phyloP scores from a whole-genome alignment of 2,888 invertebrate genomes.

The Eupithecia tripunctaria region DNA sequence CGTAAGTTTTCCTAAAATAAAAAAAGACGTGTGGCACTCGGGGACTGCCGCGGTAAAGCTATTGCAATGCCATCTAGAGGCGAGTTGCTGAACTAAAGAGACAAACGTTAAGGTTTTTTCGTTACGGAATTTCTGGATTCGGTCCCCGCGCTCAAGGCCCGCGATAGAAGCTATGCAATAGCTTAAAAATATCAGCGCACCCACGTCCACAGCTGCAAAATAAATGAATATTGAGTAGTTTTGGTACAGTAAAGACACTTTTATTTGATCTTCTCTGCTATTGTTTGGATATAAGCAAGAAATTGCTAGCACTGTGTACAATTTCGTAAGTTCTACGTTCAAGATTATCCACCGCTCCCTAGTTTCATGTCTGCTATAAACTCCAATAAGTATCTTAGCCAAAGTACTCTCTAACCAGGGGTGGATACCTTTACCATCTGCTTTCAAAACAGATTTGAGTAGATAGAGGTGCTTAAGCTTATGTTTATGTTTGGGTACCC shows the following conservation, averaged over 20 bases:
- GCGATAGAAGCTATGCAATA: too few species aligned
- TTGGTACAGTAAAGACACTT: neutral
- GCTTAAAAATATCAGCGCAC: too few species aligned
- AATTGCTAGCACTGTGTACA: neutral
- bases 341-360: constrained; percentile 4
- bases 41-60: too few species aligned
- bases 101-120: too few species aligned
- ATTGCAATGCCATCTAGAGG: too few species aligned
- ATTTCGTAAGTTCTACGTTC: constrained; percentile 6
- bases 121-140: too few species aligned
- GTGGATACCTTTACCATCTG: neutral
- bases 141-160: too few species aligned
- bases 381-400: constrained; percentile 14
- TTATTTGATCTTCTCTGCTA: neutral
- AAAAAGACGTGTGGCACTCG: too few species aligned
- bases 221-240: too few species aligned
- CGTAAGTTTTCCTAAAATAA: too few species aligned
- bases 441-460: neutral
- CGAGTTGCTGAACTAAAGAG: too few species aligned
- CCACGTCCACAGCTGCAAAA: too few species aligned
- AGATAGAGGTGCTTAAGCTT: constrained; percentile 10
- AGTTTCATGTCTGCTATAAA: constrained; percentile 7
- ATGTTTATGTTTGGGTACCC: neutral
- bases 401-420: neutral
- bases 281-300: neutral